Evolutionary conservation across 2,797 vertebrate species (phyloP).

Genomic region (Taenioides sp.): DNA sequence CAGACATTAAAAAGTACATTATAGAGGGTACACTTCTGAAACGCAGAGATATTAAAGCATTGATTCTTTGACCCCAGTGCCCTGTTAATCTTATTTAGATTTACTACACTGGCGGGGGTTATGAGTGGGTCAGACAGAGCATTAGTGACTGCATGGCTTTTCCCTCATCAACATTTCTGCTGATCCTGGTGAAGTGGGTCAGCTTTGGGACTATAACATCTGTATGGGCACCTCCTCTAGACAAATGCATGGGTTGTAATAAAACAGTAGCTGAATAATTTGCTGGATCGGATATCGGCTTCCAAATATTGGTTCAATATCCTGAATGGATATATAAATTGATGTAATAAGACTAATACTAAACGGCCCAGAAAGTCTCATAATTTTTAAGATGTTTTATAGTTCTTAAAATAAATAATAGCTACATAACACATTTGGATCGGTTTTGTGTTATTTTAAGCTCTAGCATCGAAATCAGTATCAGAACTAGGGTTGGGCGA

Average conservation of each 20-base stretch:
- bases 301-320: too few species aligned
- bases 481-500: too few species aligned
- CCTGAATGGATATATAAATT: too few species aligned
- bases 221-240: conserved; percentile 6
- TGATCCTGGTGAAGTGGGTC: conserved; percentile 43
- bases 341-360: too few species aligned
- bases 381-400: too few species aligned
- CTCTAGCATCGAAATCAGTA: too few species aligned
- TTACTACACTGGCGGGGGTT: conserved; percentile 17
- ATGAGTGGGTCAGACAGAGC: conserved; percentile 25
- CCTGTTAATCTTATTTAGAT: conserved; percentile 9
- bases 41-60: background rate
- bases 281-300: too few species aligned
- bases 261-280: too few species aligned
- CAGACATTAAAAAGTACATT: conserved; percentile 1
- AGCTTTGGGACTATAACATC: conserved; percentile 24
- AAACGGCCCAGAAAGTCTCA: too few species aligned
- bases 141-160: conserved; percentile 12
- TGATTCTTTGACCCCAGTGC: background rate
- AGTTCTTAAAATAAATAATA: too few species aligned
- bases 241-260: background rate
- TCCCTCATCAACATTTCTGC: conserved; percentile 33
- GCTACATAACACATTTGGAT: too few species aligned
- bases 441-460: too few species aligned
- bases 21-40: background rate